Evolutionary conservation across 2,797 vertebrate species (phyloP), one percentile per base, ranked within the genome.

Genomic region (Macropus fuliginosus): DNA sequence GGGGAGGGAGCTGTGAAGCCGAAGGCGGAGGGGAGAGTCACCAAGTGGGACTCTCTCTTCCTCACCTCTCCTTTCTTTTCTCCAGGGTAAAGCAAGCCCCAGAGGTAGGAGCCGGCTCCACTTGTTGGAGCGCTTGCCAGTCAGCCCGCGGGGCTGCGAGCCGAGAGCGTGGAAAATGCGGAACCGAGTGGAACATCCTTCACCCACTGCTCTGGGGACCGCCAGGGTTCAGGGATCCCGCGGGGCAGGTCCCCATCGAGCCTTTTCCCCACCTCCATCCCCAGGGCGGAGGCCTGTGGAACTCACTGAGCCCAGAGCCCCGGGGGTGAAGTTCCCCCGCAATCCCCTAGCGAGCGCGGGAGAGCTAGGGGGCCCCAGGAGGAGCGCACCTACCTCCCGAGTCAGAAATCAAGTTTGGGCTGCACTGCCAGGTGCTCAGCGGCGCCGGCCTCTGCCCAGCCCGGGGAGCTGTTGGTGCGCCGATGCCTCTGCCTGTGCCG

Each of bases 351-450:
- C 40, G 24, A 62, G 66, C 57, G 81, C 27, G 3, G 46, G 56
- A 50, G 54, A 90, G 52, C 2, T n/a, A n/a, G 2, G 50, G 74
- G 96, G 52, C 29, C 24, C 57, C 40, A 4, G 13, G 81, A 96
- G 90, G 95, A 97, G 96, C 2, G 94, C 94, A 98, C 98, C 95
- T 98, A 98, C 98, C 98, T 97, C 74, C 50, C 54, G 74, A 94
- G 96, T 96, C 94, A 93, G 92, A 93, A 92, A 55, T 92, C 96
- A 98, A 98, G 97, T 98, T 98, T 97, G 91, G 40, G 95, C 54
- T 55, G n/a, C 50, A 96, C 97, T 95, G 92, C 93, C 95, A 96
- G 97, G 96, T 97, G 96, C 92, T 98, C 96, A 97, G 96, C 93
- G 93, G 87, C 54, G 92, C 95, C 2, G 40, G 96, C 92, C 89